Conservation (phyloP, 2,888 invertebrate species). For the Luffia ferchaultella region DNA sequence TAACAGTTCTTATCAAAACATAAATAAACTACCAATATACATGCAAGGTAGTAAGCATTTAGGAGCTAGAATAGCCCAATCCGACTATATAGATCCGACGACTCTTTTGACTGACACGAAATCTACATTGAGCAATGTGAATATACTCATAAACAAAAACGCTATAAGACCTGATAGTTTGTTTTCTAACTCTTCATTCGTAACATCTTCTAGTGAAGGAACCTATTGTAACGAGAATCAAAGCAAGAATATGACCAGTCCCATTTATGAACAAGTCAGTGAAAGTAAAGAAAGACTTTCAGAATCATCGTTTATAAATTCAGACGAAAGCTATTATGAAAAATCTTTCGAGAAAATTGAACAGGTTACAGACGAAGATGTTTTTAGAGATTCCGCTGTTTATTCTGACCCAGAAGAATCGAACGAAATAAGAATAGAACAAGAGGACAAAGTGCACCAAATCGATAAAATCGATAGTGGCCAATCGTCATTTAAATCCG, state of each 20-base stretch:
- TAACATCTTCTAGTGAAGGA: conserved; percentile 64
- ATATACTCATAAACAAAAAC: conserved; percentile 71
- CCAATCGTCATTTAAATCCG: conserved; percentile 34
- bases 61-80: conserved; percentile 87
- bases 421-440: conserved; percentile 22
- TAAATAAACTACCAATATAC: conserved; percentile 66
- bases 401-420: conserved; percentile 79
- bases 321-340: conserved; percentile 79
- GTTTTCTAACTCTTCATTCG: conserved; percentile 66
- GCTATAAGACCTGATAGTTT: conserved; percentile 58
- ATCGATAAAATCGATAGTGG: conserved; percentile 35
- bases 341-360: conserved; percentile 79
- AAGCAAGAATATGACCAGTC: conserved; percentile 21
- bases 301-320: conserved; percentile 24
- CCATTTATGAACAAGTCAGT: conserved; percentile 8
- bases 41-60: conserved; percentile 83
- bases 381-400: conserved; percentile 83
- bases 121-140: conserved; percentile 59
- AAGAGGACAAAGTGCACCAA: background rate
- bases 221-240: conserved; percentile 35
- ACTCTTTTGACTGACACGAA: conserved; percentile 62
- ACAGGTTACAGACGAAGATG: conserved; percentile 71
- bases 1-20: conserved; percentile 44
- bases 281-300: background rate
- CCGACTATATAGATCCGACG: conserved; percentile 86